These are phyloP conservation scores for Nephila pilipes DNA, from an alignment of 1,140 invertebrate species.

Conservation along the genomic window DNA sequence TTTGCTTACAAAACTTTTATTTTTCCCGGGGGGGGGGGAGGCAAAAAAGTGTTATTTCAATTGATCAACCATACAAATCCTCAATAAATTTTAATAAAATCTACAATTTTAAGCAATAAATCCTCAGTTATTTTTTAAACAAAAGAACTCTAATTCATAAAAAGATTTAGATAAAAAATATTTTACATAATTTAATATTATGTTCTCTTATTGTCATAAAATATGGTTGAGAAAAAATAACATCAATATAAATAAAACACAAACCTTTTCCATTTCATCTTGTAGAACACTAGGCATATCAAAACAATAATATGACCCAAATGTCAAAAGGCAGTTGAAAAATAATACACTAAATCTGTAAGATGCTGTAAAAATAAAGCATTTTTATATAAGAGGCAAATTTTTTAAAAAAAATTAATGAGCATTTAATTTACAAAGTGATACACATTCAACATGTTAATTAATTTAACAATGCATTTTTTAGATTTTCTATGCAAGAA, in stretches of 20 bases:
- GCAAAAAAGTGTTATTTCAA: too few relatives aligned
- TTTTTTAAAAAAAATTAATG: too few relatives aligned
- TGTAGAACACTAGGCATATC: conserved; percentile 83
- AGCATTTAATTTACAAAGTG: too few relatives aligned
- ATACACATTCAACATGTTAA: too few relatives aligned
- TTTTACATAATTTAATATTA: neutral
- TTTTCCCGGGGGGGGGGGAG: too few relatives aligned
- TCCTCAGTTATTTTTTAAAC: neutral
- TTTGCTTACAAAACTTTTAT: too few relatives aligned
- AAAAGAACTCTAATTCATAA: neutral
- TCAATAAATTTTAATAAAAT: too few relatives aligned
- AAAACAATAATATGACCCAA: conserved; percentile 83
- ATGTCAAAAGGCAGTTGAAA: conserved; percentile 82
- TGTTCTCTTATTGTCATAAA: neutral
- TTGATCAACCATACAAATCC: too few relatives aligned
- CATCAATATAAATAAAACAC: conserved; percentile 16
- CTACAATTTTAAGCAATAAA: too few relatives aligned
- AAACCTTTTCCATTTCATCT: conserved; percentile 79
- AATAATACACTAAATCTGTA: conserved; percentile 81
- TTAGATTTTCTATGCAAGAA: too few relatives aligned
- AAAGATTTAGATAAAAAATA: neutral
- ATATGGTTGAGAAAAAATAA: neutral
- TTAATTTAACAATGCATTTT: too few relatives aligned
- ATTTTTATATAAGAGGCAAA: too few relatives aligned
- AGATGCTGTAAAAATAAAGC: conserved; percentile 78